Conservation (phyloP, 2,888 invertebrate species). For the Nephrocerus scutellatus region DNA sequence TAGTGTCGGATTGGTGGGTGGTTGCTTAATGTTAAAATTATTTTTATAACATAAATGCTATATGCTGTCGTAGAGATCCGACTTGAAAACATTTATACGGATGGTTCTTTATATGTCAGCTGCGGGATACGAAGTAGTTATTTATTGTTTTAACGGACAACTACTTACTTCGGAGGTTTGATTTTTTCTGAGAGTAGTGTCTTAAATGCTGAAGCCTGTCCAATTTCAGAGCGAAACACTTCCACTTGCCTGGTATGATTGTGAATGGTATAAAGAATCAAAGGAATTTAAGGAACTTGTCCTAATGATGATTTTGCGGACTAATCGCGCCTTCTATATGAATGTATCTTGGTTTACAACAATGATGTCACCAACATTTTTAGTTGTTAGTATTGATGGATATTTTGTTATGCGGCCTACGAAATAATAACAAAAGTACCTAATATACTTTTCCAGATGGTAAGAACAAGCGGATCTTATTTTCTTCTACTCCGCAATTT, state of each 20-base stretch:
- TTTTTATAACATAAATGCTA: constrained; percentile 9
- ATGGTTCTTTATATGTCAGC: constrained; percentile 22
- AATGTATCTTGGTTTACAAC: constrained; percentile 35
- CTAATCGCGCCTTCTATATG: constrained; percentile 26
- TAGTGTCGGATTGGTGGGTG: constrained; percentile 29
- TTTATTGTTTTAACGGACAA: constrained; percentile 26
- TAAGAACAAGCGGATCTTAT: constrained; percentile 38
- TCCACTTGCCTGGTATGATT: constrained; percentile 31
- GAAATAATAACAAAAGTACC: no score
- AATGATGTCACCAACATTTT: constrained; percentile 33
- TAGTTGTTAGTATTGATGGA: constrained; percentile 28
- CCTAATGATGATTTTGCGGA: constrained; percentile 34
- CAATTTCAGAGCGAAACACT: constrained; percentile 32
- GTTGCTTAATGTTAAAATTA: neutral
- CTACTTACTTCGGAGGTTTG: constrained; percentile 22
- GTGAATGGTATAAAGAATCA: constrained; percentile 36
- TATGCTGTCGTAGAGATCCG: constrained; percentile 18
- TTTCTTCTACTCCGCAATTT: constrained; percentile 35
- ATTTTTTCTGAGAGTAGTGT: neutral
- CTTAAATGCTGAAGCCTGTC: neutral
- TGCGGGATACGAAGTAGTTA: constrained; percentile 19
- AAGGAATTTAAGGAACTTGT: constrained; percentile 30
- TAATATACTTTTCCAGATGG: constrained; percentile 38
- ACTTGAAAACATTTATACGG: constrained; percentile 11
- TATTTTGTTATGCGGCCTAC: no score